Evolutionary conservation across 2,888 invertebrate genomes (phyloP), one percentile per base, ranked within the genome.

Genomic region (Theodoxus fluviatilis): DNA sequence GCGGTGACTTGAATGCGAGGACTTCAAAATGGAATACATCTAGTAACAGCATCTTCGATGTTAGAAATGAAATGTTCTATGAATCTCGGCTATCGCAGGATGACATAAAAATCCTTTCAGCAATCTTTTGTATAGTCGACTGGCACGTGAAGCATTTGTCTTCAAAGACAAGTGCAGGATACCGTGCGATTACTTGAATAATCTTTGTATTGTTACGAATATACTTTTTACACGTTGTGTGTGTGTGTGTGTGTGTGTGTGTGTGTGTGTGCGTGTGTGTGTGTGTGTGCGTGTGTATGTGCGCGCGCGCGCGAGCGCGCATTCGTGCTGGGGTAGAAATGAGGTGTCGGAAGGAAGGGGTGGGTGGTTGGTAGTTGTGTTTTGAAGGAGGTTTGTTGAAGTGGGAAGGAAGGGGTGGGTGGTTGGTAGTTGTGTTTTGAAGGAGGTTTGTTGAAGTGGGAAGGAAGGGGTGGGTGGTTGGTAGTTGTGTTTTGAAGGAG

Each of bases 181-280:
- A n/a, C n/a, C 25, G 9, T 9, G 18, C 25, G 18, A 22, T 22
- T 9, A 33, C 7, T 9, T 31, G 7, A 4, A 31, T 61, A 12
- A 31, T 61, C 28, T 12, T 33, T n/a, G 9, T 18, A 9, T n/a
- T 9, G 4, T 61, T 31, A 12, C 61, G 15, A 33, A 33, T 61
- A 28, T 61, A 12, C 31, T 9, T 31, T 61, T 61, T 12, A n/a
- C n/a, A n/a, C n/a, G 7, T n/a, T 55, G 55, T 55, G 9, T 55
- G 9, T 55, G 9, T 7, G 55, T 55, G 55, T n/a, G 66, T 40
- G 43, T 40, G 40, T 65, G 66, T 65, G 43, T 43, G 22, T 65
- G 38, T 65, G 18, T 37, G 40, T 65, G 66, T 65, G 38, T 65
- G 38, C 25, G 43, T 65, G 38, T 43, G 22, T 40, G 66, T 22